A percentile compares a stretch with the other conserved stretches of the same genome.
Evolutionary conservation across 2,113 vertebrate species (phyloP).

Genomic region (Laticauda laticaudata): DNA sequence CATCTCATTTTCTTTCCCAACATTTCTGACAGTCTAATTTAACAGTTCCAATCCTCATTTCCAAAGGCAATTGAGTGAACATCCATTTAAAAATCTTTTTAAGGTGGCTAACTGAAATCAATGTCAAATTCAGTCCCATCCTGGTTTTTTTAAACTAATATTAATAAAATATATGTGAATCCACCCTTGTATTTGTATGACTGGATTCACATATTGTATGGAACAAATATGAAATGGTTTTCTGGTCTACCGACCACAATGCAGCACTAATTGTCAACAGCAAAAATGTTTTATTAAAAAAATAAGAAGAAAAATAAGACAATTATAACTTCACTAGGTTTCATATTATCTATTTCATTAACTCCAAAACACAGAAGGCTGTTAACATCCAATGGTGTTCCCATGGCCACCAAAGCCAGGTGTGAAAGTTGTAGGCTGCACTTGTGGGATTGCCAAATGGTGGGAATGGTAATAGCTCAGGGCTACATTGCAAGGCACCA

Average conservation of each 20-base stretch:
- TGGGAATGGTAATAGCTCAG: neutral
- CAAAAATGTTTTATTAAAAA: neutral
- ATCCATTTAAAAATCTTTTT: neutral
- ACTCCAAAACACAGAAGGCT: neutral
- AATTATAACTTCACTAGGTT: neutral
- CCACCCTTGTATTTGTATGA: neutral
- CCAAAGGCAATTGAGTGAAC: neutral
- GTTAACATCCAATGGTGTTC: neutral
- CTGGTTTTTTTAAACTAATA: neutral
- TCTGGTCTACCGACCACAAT: neutral
- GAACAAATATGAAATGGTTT: neutral
- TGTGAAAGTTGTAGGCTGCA: neutral
- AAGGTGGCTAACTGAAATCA: neutral
- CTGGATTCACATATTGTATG: neutral
- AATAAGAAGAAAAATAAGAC: neutral
- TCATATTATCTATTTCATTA: neutral
- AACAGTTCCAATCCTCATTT: neutral
- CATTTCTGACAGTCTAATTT: neutral
- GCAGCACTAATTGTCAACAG: neutral
- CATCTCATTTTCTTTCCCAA: neutral
- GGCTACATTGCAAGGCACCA: neutral
- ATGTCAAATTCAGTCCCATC: neutral
- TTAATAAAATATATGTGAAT: neutral
- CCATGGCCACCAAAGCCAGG: neutral
- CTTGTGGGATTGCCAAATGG: neutral